Conservation (phyloP, 2,797 vertebrate species). For the Cottoperca gobio region DNA sequence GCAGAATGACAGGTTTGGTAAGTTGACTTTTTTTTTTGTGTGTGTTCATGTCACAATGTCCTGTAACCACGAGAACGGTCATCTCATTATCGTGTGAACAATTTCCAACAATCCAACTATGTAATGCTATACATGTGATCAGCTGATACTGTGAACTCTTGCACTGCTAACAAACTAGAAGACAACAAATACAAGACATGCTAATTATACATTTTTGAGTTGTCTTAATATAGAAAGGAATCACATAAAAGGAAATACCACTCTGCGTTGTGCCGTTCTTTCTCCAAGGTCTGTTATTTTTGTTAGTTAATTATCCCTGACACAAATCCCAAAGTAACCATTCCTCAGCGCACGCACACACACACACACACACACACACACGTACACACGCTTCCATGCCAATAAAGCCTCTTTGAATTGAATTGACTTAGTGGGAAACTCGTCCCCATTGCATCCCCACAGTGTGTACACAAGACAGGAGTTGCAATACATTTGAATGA, state of each 20-base stretch:
- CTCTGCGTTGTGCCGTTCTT: neutral
- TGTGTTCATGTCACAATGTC: neutral
- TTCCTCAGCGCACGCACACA: too few relatives aligned
- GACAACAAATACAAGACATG: neutral
- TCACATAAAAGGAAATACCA: neutral
- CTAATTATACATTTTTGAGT: neutral
- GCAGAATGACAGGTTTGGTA: constrained; percentile 40
- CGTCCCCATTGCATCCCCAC: neutral
- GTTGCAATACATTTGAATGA: constrained; percentile 13
- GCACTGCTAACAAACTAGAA: neutral
- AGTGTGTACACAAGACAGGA: neutral
- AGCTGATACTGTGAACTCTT: neutral
- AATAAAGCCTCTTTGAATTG: too few relatives aligned
- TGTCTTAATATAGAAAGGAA: neutral
- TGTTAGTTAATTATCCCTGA: neutral
- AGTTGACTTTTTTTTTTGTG: neutral
- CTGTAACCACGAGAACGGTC: neutral
- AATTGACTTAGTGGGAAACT: neutral
- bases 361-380: too few relatives aligned
- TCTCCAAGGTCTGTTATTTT: neutral
- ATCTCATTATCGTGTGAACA: neutral
- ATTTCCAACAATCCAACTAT: neutral
- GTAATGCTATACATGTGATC: neutral
- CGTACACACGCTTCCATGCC: too few relatives aligned
- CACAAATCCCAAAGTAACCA: neutral